Conservation (phyloP, 1,140 invertebrate species). For the Copidosoma floridanum region DNA sequence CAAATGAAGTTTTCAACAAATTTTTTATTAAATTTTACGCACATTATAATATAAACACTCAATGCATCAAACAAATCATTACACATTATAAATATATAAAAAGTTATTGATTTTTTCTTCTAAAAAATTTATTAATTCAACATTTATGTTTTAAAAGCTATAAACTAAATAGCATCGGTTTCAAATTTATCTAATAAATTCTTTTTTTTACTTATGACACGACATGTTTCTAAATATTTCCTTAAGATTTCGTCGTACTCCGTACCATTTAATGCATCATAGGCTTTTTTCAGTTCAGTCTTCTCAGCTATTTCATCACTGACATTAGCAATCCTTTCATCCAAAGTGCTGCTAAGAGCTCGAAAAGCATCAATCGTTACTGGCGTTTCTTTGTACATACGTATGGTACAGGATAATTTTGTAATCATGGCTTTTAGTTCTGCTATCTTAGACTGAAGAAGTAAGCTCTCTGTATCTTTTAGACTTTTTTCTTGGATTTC, state of each 20-base stretch:
- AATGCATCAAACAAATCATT: too few relatives aligned
- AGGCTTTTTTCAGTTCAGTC: conserved; percentile 34
- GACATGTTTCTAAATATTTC: conserved; percentile 38
- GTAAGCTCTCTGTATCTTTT: conserved; percentile 34
- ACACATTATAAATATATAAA: too few relatives aligned
- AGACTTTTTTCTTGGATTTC: conserved; percentile 31
- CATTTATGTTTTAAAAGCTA: too few relatives aligned
- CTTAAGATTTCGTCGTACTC: conserved; percentile 42
- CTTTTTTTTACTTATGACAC: conserved; percentile 42
- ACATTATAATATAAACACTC: too few relatives aligned
- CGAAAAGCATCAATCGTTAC: conserved; percentile 39
- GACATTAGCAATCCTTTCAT: conserved; percentile 33
- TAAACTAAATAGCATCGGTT: too few relatives aligned
- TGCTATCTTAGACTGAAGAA: conserved; percentile 37
- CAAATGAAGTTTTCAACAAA: too few relatives aligned
- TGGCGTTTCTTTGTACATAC: conserved; percentile 45
- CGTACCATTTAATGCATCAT: conserved; percentile 35
- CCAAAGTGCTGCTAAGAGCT: conserved; percentile 32
- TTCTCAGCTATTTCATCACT: conserved; percentile 37
- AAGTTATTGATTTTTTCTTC: too few relatives aligned
- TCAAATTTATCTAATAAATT: conserved; percentile 39
- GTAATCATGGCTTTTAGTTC: conserved; percentile 41
- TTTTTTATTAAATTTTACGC: too few relatives aligned
- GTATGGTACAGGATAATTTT: conserved; percentile 36
- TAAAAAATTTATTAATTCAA: too few relatives aligned